These are phyloP conservation scores for Spodoptera frugiperda DNA, from an alignment of 1,140 invertebrate species.

Conservation along the genomic window DNA sequence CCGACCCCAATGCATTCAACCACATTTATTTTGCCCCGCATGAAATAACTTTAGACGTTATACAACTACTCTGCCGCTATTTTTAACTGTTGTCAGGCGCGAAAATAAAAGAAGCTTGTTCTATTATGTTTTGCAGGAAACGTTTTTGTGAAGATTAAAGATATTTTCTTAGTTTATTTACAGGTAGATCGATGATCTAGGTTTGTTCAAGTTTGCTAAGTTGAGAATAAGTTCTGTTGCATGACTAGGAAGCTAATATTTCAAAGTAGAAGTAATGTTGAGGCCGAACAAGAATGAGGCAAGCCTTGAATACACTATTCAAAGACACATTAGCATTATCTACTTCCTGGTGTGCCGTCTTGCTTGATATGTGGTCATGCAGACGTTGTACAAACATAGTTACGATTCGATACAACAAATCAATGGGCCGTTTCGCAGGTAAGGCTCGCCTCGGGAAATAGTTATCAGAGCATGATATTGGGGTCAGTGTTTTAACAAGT, in stretches of 20 bases:
- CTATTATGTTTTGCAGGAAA: slow-evolving; percentile 48
- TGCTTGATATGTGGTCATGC: slow-evolving; percentile 65
- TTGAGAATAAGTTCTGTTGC: slow-evolving; percentile 52
- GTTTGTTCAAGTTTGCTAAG: slow-evolving; percentile 30
- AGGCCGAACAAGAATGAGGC: slow-evolving; percentile 73
- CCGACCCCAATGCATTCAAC: slow-evolving; percentile 67
- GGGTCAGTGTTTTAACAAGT: slow-evolving; percentile 72
- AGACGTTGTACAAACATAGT: slow-evolving; percentile 60
- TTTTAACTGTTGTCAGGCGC: slow-evolving; percentile 69
- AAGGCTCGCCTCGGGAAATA: slow-evolving; percentile 58
- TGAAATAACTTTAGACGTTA: slow-evolving; percentile 66
- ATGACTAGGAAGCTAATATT: slow-evolving; percentile 70
- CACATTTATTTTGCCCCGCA: slow-evolving; percentile 63
- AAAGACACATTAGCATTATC: slow-evolving; percentile 83
- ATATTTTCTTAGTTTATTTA: slow-evolving; percentile 28
- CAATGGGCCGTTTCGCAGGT: slow-evolving; percentile 55
- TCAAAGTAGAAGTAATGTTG: slow-evolving; percentile 66
- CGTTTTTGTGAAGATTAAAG: slow-evolving; percentile 11
- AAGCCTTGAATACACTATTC: slow-evolving; percentile 83
- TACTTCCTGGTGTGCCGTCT: slow-evolving; percentile 77
- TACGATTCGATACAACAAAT: slow-evolving; percentile 45
- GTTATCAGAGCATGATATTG: slow-evolving; percentile 77
- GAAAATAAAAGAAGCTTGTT: slow-evolving; percentile 57
- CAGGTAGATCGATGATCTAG: not conserved
- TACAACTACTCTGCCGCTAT: slow-evolving; percentile 67